These are phyloP conservation scores for Nomada hirtipes DNA, from an alignment of 2,888 invertebrate species.

Conservation along the genomic window DNA sequence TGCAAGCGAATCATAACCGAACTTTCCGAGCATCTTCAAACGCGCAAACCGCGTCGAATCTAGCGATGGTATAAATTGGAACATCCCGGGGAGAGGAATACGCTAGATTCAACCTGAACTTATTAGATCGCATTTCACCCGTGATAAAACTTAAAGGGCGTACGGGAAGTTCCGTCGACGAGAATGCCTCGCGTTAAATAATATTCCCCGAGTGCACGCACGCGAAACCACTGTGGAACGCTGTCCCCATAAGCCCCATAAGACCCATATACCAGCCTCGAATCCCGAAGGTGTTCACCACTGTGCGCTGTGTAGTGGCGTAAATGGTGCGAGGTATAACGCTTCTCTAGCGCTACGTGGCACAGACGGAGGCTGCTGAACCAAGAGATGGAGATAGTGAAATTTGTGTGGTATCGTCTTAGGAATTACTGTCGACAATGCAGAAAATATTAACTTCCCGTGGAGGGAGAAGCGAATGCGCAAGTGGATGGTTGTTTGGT, in stretches of 20 bases:
- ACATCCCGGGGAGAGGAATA: neutral
- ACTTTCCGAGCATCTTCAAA: neutral
- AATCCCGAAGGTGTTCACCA: conserved; percentile 59
- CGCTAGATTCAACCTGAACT: conserved; percentile 18
- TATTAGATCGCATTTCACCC: conserved; percentile 50
- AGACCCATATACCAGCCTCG: conserved; percentile 62
- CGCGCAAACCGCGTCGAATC: neutral
- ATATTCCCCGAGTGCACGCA: conserved; percentile 50
- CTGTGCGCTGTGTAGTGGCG: conserved; percentile 22
- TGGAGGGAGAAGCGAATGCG: neutral
- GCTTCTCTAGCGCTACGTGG: conserved; percentile 6
- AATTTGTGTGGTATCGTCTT: conserved; percentile 7
- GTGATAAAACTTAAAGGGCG: conserved; percentile 32
- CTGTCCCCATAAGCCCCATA: conserved; percentile 59
- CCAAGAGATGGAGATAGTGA: neutral
- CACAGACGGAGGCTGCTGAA: neutral
- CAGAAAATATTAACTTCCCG: conserved; percentile 32
- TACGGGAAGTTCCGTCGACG: conserved; percentile 38
- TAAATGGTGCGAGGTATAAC: conserved; percentile 63
- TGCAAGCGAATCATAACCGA: neutral
- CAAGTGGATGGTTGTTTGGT: neutral
- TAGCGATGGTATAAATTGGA: conserved; percentile 16
- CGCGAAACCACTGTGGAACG: conserved; percentile 54
- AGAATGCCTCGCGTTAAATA: conserved; percentile 46
- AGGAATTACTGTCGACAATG: conserved; percentile 25